These are phyloP conservation scores for Odontophorus gujanensis DNA, from an alignment of 2,113 vertebrate species.

Conservation along the genomic window DNA sequence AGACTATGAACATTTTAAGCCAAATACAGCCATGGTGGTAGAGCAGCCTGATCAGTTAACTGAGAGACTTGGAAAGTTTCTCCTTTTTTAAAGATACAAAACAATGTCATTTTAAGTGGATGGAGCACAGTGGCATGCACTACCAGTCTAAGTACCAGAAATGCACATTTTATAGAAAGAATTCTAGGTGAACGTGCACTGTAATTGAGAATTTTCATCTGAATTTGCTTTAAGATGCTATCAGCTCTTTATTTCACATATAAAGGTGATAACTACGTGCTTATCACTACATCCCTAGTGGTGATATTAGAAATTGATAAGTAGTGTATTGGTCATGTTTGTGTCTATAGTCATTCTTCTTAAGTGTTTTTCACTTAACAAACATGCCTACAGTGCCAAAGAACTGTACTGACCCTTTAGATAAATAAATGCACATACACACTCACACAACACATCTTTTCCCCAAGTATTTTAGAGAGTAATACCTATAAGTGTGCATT, in stretches of 20 bases:
- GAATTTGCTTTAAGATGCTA: slow-evolving; percentile 1
- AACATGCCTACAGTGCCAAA: not conserved
- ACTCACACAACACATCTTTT: not conserved
- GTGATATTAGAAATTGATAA: not conserved
- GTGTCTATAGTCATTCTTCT: not conserved
- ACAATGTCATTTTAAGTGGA: not conserved
- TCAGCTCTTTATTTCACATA: not conserved
- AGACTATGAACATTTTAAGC: not conserved
- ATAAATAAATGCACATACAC: not conserved
- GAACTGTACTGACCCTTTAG: not conserved
- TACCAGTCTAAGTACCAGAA: not conserved
- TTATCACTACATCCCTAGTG: not conserved
- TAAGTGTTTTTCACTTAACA: not conserved
- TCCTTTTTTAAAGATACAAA: not conserved
- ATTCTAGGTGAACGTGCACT: not conserved
- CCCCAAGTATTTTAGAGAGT: not conserved
- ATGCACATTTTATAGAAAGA: not conserved
- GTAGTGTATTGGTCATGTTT: not conserved
- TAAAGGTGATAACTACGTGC: not conserved
- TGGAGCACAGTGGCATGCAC: not conserved
- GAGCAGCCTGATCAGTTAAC: not conserved
- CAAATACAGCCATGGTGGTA: not conserved
- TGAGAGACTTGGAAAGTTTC: not conserved
- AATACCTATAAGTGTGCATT: not conserved
- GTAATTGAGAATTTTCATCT: not conserved